Conservation (phyloP, 2,797 vertebrate species). For the Phataginus tetradactyla region DNA sequence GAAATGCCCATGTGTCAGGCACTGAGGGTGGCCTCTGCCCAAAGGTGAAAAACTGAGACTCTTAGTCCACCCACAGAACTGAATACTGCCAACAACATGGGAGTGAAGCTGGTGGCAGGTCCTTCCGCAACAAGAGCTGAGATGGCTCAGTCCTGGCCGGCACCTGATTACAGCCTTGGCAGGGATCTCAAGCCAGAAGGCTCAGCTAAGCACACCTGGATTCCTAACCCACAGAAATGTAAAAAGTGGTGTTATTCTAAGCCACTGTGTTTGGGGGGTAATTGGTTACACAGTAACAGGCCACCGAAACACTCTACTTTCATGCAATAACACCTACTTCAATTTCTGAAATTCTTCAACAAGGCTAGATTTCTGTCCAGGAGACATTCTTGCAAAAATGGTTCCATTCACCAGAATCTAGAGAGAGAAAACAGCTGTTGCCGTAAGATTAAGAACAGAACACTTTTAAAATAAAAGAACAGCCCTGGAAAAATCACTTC, state of each 20-base stretch:
- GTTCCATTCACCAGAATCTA: conserved; percentile 84
- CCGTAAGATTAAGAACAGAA: conserved; percentile 5
- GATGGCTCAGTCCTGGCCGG: no score
- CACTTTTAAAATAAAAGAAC: background rate
- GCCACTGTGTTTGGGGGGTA: background rate
- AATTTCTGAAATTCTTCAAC: conserved; percentile 87
- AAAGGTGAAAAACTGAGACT: background rate
- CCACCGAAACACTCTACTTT: background rate
- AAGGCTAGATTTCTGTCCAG: conserved; percentile 85
- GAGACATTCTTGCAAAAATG: conserved; percentile 86
- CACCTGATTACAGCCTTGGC: background rate
- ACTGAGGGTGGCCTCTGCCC: background rate
- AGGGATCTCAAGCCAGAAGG: background rate
- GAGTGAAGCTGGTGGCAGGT: background rate
- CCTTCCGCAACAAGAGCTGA: background rate
- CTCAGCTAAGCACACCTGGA: background rate
- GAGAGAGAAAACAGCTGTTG: background rate
- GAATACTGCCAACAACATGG: background rate
- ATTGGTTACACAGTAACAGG: background rate
- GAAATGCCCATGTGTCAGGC: background rate
- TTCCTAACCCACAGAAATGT: background rate
- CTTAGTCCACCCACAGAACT: background rate
- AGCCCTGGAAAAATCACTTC: conserved; percentile 16
- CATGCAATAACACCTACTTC: conserved; percentile 75
- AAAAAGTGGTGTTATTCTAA: background rate